A percentile compares a stretch with the other conserved stretches of the same genome.
Evolutionary conservation across 2,113 vertebrate species (phyloP).

Genomic region (Peromyscus maniculatus): DNA sequence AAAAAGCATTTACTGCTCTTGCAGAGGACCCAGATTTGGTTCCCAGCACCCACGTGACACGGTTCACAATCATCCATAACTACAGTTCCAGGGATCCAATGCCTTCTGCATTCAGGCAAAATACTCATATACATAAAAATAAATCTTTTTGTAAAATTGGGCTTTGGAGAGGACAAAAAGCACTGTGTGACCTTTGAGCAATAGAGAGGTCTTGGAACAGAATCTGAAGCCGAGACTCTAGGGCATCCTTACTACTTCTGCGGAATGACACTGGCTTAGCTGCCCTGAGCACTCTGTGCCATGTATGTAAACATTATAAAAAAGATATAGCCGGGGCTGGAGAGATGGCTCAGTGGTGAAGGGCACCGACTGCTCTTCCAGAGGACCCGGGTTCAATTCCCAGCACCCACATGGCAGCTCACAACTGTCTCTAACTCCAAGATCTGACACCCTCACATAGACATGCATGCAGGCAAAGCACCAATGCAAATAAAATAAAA

Average conservation of each 20-base stretch:
- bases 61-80: neutral
- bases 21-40: neutral
- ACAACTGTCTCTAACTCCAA: too few relatives aligned
- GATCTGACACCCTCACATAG: too few relatives aligned
- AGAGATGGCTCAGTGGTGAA: too few relatives aligned
- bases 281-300: neutral
- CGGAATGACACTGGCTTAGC: neutral
- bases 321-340: too few relatives aligned
- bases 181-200: constrained; percentile 24
- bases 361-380: too few relatives aligned
- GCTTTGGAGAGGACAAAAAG: neutral
- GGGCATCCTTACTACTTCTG: constrained; percentile 3
- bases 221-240: constrained; percentile 35
- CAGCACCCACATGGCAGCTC: too few relatives aligned
- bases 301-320: neutral
- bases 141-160: neutral
- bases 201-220: neutral
- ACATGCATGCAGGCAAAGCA: too few relatives aligned
- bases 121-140: neutral
- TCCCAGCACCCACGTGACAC: neutral
- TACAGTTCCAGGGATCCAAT: neutral
- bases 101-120: neutral
- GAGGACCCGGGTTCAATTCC: too few relatives aligned
- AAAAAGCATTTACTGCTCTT: neutral
- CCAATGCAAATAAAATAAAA: too few relatives aligned